Evolutionary conservation across 2,888 invertebrate genomes (phyloP).

Genomic region (Cataglyphis livida): DNA sequence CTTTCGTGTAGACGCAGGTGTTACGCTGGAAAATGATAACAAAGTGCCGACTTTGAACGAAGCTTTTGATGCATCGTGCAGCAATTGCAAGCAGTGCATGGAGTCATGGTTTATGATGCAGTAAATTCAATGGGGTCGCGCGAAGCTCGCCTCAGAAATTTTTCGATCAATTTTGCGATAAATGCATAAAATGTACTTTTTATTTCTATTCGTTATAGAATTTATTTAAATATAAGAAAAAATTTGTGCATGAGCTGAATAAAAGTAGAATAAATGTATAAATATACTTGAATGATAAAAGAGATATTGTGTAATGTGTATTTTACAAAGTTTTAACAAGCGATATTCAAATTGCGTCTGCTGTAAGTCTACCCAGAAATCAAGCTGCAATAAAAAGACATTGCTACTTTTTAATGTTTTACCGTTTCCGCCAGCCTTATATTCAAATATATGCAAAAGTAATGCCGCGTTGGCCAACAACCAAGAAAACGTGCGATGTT

Average conservation of each 20-base stretch:
- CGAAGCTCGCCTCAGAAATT: not conserved
- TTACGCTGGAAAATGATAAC: conserved; percentile 43
- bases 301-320: not conserved
- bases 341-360: not conserved
- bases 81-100: conserved; percentile 48
- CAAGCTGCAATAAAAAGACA: not conserved
- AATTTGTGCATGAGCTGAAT: not conserved
- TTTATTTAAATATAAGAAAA: not conserved
- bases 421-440: conserved; percentile 10
- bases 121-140: conserved; percentile 44
- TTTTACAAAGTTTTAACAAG: not conserved
- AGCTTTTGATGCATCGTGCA: conserved; percentile 50
- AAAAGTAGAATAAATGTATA: not conserved
- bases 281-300: not conserved
- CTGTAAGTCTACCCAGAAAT: not conserved
- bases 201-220: not conserved
- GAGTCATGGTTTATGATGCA: conserved; percentile 49
- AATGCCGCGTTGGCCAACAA: conserved; percentile 41
- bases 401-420: conserved; percentile 27
- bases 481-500: conserved; percentile 38
- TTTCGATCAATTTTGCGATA: conserved; percentile 24
- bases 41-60: conserved; percentile 51
- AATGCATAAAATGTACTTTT: conserved; percentile 3
- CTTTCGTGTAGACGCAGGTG: conserved; percentile 42
- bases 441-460: conserved; percentile 54